Evolutionary conservation across 2,888 invertebrate species (phyloP), one percentile per base, ranked within the genome.

Genomic region (Allophyes oxyacanthae): DNA sequence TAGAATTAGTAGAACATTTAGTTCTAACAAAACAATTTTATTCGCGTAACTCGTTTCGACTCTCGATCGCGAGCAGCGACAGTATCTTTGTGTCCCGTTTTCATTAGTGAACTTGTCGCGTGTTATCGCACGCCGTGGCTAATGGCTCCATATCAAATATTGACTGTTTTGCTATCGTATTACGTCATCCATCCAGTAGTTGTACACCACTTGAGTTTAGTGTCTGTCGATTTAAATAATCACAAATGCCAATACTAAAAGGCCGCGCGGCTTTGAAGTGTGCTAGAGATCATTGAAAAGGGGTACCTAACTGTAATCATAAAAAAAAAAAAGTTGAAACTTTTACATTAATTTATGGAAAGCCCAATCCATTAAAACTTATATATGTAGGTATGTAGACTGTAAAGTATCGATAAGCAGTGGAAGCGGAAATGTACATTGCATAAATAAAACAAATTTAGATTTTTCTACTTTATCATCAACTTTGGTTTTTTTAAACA

Each of bases 131-230:
- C 73, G 68, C 77, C 68, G 79, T 75, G 75, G 83, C 87, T 91
- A 90, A 90, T 90, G 89, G 89, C 79, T 83, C 77, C 81, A 81
- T 88, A 91, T 91, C 90, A 92, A 92, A 92, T 92, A 92, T 91
- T 91, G 87, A 91, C 90, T 87, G 88, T 86, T 87, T 82, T 79
- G 82, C 84, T 91, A 90, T 90, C 90, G 84, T 69, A 72, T 90
- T 88, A 91, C 91, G 91, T 91, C 91, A 92, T 78, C 71, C 91
- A 92, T 77, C 72, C 83, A 79, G 80, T 78, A 83, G 84, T 79
- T 75, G 67, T 78, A 74, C 65, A 57, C 46, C 76, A 79, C 70
- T 79, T 66, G 62, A 72, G 59, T 74, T 69, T 69, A 67, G 73
- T 72, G 77, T 71, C 70, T 77, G 77, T 74, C 72, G 70, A 75